phyloP scores from a whole-genome alignment of 2,888 invertebrate genomes.

The Trachelus stipa region DNA sequence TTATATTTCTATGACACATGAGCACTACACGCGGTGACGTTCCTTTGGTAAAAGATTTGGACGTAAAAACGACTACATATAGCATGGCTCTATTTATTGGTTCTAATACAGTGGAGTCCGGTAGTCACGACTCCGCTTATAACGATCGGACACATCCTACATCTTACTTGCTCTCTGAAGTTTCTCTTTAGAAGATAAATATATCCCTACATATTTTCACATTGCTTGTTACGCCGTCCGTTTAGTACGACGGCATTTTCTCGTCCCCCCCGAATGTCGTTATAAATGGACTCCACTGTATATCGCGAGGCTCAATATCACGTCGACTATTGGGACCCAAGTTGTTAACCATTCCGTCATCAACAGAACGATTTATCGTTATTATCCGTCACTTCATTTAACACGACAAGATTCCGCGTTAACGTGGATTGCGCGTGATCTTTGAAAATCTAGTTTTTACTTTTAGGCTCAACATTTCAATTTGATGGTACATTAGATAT shows the following conservation, averaged over 20 bases:
- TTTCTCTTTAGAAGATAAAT: no score
- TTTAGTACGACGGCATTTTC: no score
- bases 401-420: neutral
- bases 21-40: neutral
- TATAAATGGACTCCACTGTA: neutral
- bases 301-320: neutral
- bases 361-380: neutral
- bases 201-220: no score
- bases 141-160: no score
- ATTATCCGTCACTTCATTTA: neutral
- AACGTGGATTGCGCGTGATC: neutral
- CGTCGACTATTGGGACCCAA: neutral
- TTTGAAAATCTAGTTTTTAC: neutral
- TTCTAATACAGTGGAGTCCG: neutral
- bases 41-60: neutral
- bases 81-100: neutral
- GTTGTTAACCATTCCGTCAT: neutral
- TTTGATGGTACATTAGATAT: neutral
- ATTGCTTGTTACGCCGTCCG: no score
- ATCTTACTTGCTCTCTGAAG: no score
- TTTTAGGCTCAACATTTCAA: neutral
- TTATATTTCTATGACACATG: neutral
- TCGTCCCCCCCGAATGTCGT: no score
- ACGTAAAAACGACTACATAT: neutral
- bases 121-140: no score